Conservation (phyloP, 2,888 invertebrate species). For the Scaptodrosophila latifasciaeformis region DNA sequence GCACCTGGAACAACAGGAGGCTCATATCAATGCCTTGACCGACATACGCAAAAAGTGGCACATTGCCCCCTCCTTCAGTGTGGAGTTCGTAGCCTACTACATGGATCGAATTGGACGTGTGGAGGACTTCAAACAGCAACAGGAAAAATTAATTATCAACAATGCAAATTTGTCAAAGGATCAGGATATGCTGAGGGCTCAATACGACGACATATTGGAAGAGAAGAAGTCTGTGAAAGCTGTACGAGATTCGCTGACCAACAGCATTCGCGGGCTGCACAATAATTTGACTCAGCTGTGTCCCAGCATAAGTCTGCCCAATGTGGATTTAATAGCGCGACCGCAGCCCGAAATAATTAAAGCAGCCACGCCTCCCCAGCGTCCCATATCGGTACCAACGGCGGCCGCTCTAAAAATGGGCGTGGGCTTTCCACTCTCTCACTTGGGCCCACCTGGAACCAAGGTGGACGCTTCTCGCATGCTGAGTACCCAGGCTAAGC, state of each 20-base stretch:
- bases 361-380: constrained; percentile 70
- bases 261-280: constrained; percentile 31
- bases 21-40: constrained; percentile 85
- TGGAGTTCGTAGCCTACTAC: constrained; percentile 96
- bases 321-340: constrained; percentile 78
- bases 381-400: constrained; percentile 86
- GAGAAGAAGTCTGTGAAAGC: constrained; percentile 81
- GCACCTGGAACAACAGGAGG: constrained; percentile 87
- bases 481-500: constrained; percentile 72
- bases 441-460: constrained; percentile 77
- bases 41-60: constrained; percentile 96
- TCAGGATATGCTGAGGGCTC: constrained; percentile 83
- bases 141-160: constrained; percentile 84
- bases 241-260: constrained; percentile 73
- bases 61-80: constrained; percentile 93
- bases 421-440: constrained; percentile 87
- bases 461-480: constrained; percentile 83
- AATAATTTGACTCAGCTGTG: constrained; percentile 71
- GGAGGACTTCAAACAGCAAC: constrained; percentile 84
- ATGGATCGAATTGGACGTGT: constrained; percentile 90
- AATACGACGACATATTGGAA: constrained; percentile 85
- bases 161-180: constrained; percentile 85
- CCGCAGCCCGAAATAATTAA: constrained; percentile 68
- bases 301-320: constrained; percentile 78
- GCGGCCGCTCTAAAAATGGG: constrained; percentile 91